phyloP scores from a whole-genome alignment of 2,113 vertebrate species.

The Synchiropus splendidus region DNA sequence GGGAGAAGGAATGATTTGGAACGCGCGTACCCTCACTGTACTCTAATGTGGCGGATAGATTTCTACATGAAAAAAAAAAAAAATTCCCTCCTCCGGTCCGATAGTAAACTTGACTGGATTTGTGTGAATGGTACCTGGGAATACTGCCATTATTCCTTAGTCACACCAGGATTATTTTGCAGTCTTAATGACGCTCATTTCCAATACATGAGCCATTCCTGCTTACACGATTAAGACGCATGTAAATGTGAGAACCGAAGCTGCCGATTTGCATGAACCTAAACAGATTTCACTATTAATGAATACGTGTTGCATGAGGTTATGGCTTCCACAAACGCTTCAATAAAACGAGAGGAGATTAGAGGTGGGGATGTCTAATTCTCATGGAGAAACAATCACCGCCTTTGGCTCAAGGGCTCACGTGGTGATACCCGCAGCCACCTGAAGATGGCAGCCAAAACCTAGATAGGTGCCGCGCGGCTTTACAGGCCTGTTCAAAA shows the following conservation, averaged over 20 bases:
- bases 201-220: slow-evolving; percentile 24
- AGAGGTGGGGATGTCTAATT: slow-evolving; percentile 52
- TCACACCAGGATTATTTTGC: slow-evolving; percentile 20
- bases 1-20: slow-evolving; percentile 54
- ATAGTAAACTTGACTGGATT: slow-evolving; percentile 41
- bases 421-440: slow-evolving; percentile 24
- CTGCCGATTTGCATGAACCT: slow-evolving; percentile 32
- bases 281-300: slow-evolving; percentile 34
- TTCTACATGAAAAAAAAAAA: slow-evolving; percentile 27
- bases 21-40: slow-evolving; percentile 45
- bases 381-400: slow-evolving; percentile 55
- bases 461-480: slow-evolving; percentile 44
- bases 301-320: slow-evolving; percentile 36
- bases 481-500: slow-evolving; percentile 22
- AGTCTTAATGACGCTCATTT: slow-evolving; percentile 21
- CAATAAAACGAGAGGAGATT: slow-evolving; percentile 54
- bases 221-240: slow-evolving; percentile 33
- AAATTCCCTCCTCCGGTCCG: slow-evolving; percentile 14
- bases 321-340: slow-evolving; percentile 45
- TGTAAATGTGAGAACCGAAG: slow-evolving; percentile 28
- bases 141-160: slow-evolving; percentile 18
- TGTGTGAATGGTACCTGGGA: slow-evolving; percentile 22
- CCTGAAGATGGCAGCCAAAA: slow-evolving; percentile 77
- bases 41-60: slow-evolving; percentile 38
- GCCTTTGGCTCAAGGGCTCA: slow-evolving; percentile 49